Evolutionary conservation across 2,113 vertebrate species (phyloP).

Genomic region (Festucalex cinctus): DNA sequence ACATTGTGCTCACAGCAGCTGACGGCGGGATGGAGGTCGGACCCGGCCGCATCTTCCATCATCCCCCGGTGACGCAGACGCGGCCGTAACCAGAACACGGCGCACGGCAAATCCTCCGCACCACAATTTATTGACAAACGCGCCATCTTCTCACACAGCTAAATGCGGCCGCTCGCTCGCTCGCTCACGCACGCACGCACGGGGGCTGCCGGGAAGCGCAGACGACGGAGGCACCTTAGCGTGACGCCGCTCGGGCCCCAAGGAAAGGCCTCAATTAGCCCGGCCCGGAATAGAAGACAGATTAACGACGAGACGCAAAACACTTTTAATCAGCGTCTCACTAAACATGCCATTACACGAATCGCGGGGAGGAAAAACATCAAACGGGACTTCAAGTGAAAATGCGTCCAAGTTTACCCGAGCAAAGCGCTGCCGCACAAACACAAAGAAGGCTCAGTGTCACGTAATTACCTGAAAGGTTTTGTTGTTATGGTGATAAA

Average conservation of each 20-base stretch:
- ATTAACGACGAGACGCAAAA: conserved; percentile 54
- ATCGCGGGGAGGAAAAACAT: not conserved
- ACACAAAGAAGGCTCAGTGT: not conserved
- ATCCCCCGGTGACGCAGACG: not conserved
- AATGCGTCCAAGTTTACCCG: too few species aligned
- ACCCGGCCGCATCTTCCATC: not conserved
- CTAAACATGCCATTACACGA: not conserved
- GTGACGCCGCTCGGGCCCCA: conserved; percentile 17
- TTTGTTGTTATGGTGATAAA: too few species aligned
- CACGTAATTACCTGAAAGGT: not conserved
- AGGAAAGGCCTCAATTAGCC: conserved; percentile 56
- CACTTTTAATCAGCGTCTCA: conserved; percentile 54
- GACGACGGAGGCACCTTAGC: conserved; percentile 46
- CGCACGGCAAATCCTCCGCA: not conserved
- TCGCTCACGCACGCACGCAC: not conserved
- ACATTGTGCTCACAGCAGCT: not conserved
- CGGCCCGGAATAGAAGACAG: conserved; percentile 48
- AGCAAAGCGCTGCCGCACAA: not conserved
- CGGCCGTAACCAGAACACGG: not conserved
- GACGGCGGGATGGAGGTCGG: not conserved
- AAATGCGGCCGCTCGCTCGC: too few species aligned
- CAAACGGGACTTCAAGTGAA: not conserved
- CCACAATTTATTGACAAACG: not conserved
- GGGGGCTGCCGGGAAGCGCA: not conserved
- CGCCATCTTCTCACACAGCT: not conserved